Conservation (phyloP, 2,113 vertebrate species). For the Saimiri boliviensis region DNA sequence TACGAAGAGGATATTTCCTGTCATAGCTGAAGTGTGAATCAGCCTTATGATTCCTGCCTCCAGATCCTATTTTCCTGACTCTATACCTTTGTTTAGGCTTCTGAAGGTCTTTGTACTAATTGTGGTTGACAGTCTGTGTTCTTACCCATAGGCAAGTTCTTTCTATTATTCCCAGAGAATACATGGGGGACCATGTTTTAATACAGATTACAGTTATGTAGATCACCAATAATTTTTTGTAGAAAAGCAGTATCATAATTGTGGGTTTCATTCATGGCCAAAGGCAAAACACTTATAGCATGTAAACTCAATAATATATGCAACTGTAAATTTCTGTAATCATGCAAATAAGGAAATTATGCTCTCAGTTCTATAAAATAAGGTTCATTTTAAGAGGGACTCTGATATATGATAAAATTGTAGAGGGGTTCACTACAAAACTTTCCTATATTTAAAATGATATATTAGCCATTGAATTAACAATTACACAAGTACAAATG, state of each 20-base stretch:
- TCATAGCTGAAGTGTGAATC: too few species aligned
- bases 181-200: background rate
- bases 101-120: background rate
- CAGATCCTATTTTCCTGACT: too few species aligned
- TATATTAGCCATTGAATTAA: background rate
- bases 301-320: background rate
- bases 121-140: background rate
- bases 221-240: background rate
- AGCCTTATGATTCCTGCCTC: too few species aligned
- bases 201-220: background rate
- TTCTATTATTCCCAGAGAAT: background rate
- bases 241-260: background rate
- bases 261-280: background rate
- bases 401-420: background rate
- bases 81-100: background rate
- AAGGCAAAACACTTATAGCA: background rate
- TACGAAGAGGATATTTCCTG: too few species aligned
- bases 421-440: background rate
- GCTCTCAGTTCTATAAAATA: background rate
- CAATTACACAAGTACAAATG: background rate
- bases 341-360: background rate
- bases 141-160: background rate
- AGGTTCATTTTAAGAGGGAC: background rate
- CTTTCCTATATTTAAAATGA: background rate
- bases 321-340: background rate